Conservation (phyloP, 2,888 invertebrate species). For the Tipula lateralis region DNA sequence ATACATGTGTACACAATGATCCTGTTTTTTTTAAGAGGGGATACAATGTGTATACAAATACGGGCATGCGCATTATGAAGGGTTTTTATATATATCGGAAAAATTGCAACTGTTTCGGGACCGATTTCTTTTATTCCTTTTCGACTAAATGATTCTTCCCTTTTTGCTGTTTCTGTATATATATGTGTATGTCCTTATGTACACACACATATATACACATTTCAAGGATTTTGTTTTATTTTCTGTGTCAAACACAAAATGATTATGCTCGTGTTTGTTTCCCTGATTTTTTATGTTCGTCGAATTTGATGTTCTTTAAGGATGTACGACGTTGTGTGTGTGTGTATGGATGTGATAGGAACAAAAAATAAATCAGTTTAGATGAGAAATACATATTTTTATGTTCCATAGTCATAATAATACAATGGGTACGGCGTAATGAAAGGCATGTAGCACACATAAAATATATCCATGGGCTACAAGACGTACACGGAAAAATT, state of each 20-base stretch:
- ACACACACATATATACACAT: background rate
- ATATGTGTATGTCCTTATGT: too few species aligned
- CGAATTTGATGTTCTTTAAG: background rate
- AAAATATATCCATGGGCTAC: background rate
- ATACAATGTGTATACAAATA: background rate
- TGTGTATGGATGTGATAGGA: background rate
- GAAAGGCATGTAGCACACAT: background rate
- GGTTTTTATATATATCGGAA: background rate
- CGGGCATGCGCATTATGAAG: background rate
- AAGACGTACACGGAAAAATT: background rate
- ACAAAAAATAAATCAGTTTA: background rate
- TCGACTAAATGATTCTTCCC: background rate
- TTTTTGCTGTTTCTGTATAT: background rate
- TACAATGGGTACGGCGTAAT: background rate
- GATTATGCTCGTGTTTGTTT: background rate
- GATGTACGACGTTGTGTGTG: background rate
- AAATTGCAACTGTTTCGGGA: background rate
- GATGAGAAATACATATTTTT: background rate
- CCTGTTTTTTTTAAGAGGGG: background rate
- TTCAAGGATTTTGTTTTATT: conserved; percentile 6
- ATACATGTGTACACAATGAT: background rate
- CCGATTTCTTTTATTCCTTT: background rate
- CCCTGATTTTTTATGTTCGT: background rate
- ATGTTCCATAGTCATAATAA: background rate
- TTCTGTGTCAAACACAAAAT: conserved; percentile 1